Conservation (phyloP, 1,140 invertebrate species). For the Tetragnatha versicolor region DNA sequence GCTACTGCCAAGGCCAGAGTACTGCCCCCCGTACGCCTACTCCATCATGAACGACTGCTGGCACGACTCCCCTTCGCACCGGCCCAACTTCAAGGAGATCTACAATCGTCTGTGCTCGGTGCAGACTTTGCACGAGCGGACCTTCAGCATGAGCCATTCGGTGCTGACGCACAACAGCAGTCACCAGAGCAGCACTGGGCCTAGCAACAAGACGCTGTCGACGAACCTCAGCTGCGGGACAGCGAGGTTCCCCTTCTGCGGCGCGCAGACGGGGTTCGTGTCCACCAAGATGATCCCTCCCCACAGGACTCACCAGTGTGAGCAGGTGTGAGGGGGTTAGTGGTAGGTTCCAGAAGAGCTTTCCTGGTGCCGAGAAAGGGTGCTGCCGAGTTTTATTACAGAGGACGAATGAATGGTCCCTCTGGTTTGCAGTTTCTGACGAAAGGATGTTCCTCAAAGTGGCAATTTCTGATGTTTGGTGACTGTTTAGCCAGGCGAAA, state of each 20-base stretch:
- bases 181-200: conserved; percentile 69
- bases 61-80: conserved; percentile 87
- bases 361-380: too few relatives aligned
- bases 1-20: conserved; percentile 89
- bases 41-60: conserved; percentile 97
- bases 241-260: conserved; percentile 1
- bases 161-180: conserved; percentile 60
- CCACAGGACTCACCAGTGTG: conserved; percentile 51
- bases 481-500: too few relatives aligned
- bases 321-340: conserved; percentile 6
- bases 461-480: too few relatives aligned
- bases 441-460: too few relatives aligned
- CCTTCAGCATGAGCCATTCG: conserved; percentile 52
- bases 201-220: conserved; percentile 69
- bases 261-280: conserved; percentile 25
- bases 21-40: conserved; percentile 89
- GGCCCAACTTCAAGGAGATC: conserved; percentile 83
- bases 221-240: conserved; percentile 62
- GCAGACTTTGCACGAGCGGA: conserved; percentile 61
- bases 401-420: too few relatives aligned
- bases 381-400: too few relatives aligned
- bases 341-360: too few relatives aligned
- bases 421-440: too few relatives aligned
- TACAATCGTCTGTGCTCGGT: conserved; percentile 75
- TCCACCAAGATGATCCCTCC: conserved; percentile 37